Percentiles rank a stretch among this genome's conserved stretches.
Evolutionary conservation across 2,888 invertebrate species (phyloP).

Genomic region (Nemapogon koenigi): DNA sequence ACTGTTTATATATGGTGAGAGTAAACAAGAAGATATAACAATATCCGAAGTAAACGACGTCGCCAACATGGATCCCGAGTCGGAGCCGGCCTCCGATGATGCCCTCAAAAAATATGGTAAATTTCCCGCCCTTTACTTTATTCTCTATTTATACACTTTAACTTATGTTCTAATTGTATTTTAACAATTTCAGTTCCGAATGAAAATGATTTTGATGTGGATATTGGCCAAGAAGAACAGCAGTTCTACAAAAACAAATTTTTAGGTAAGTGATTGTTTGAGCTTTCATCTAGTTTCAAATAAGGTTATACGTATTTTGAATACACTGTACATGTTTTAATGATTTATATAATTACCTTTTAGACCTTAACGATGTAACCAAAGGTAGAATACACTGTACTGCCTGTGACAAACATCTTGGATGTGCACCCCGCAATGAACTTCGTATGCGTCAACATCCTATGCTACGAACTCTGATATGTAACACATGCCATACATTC

Average conservation of each 20-base stretch:
- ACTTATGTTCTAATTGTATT: slow-evolving; percentile 1
- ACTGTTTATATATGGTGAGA: too few species aligned
- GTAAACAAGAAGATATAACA: too few species aligned
- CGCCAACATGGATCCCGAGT: too few species aligned
- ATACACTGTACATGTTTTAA: not conserved
- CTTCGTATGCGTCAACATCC: slow-evolving; percentile 75
- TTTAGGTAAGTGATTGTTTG: slow-evolving; percentile 31
- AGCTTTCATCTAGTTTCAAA: not conserved
- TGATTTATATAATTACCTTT: too few species aligned
- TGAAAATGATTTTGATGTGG: slow-evolving; percentile 58
- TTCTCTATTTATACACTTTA: not conserved
- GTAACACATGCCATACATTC: slow-evolving; percentile 75
- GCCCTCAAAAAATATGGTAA: slow-evolving; percentile 1
- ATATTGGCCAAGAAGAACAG: slow-evolving; percentile 58
- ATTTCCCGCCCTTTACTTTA: slow-evolving; percentile 5
- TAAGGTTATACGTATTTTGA: too few species aligned
- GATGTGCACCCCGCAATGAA: slow-evolving; percentile 70
- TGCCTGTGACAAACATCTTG: slow-evolving; percentile 77
- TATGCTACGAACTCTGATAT: slow-evolving; percentile 73
- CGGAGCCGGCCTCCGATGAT: slow-evolving; percentile 18
- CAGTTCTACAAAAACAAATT: slow-evolving; percentile 56
- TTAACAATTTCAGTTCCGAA: slow-evolving; percentile 32
- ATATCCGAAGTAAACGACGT: too few species aligned
- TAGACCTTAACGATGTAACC: slow-evolving; percentile 67
- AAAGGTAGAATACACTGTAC: slow-evolving; percentile 73